Evolutionary conservation across 2,888 invertebrate species (phyloP), one percentile per base, ranked within the genome.

Genomic region (Eupithecia pulchellata): DNA sequence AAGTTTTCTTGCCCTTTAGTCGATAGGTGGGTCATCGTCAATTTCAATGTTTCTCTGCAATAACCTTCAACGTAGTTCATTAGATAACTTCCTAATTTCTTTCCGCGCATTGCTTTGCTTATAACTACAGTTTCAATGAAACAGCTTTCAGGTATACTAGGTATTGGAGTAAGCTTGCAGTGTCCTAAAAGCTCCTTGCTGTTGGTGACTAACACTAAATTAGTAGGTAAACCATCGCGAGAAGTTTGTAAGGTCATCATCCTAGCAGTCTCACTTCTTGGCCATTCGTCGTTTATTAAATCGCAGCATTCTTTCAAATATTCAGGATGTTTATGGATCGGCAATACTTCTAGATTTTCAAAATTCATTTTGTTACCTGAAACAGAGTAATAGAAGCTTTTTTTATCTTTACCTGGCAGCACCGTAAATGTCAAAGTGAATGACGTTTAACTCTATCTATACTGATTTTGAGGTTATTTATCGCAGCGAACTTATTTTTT

Each of bases 281-380:
- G 97, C 98, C 98, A 98, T 94, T 98, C 97, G n/a, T 96, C 96
- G 87, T 98, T 98, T 77, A 98, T 96, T 69, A 98, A 92, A 79
- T 95, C 95, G 85, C 97, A 97, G 84, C 97, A 97, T 83, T 96
- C 95, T 84, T 95, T 94, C 79, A 96, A 94, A 84, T 96, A 96
- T 86, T 97, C 95, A 58, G 96, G 96, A 83, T 96, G 92, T 81
- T 96, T 95, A 84, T 98, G 98, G 74, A 98, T 94, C 72, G 96
- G 96, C 81, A 97, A 92, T 77, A 97, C 95, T 86, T 88, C 73
- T 58, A 93, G 79, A 64, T 83, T 85, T 72, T 82, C 79, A 13
- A 77, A 73, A 71, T 91, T 89, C 93, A 93, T 93, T 67, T 81
- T 75, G 20, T 71, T 14, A n/a, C 14, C 20, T 27, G 6, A 39